Evolutionary conservation across 1,140 invertebrate species (phyloP).

Genomic region (Zaprionus inermis): DNA sequence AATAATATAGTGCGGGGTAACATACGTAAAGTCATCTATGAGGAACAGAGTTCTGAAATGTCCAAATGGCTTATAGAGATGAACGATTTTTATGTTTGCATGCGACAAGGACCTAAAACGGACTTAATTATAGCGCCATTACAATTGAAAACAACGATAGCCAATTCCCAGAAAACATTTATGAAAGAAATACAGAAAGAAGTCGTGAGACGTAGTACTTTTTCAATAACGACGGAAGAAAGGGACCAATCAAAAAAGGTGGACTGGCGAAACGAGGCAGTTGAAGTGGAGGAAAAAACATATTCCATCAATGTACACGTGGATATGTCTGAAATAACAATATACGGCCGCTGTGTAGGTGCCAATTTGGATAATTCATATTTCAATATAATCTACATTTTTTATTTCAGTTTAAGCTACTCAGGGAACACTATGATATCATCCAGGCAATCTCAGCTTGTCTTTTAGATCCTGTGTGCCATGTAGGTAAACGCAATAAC

Average conservation of each 20-base stretch:
- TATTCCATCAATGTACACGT: constrained; percentile 69
- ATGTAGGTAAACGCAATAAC: background rate
- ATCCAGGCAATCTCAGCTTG: constrained; percentile 29
- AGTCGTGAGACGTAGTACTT: background rate
- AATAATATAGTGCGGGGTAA: constrained; percentile 65
- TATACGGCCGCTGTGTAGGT: constrained; percentile 46
- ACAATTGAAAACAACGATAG: constrained; percentile 86
- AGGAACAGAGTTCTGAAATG: constrained; percentile 20
- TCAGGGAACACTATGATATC: constrained; percentile 61
- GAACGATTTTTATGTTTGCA: constrained; percentile 52
- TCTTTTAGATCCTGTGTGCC: constrained; percentile 19
- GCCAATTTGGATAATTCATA: background rate
- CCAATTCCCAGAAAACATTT: constrained; percentile 50
- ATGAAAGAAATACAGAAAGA: background rate
- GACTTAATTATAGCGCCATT: constrained; percentile 84
- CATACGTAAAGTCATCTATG: constrained; percentile 43
- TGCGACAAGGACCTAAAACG: constrained; percentile 6
- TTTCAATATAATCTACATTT: too few relatives aligned
- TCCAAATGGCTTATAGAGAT: constrained; percentile 68
- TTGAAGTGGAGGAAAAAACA: constrained; percentile 1
- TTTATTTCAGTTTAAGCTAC: constrained; percentile 47
- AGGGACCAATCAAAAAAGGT: constrained; percentile 23
- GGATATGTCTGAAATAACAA: constrained; percentile 61
- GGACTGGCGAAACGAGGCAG: constrained; percentile 19
- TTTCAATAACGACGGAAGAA: background rate